These are phyloP conservation scores for Cinara cedri DNA, from an alignment of 2,888 invertebrate genomes.

Conservation along the genomic window DNA sequence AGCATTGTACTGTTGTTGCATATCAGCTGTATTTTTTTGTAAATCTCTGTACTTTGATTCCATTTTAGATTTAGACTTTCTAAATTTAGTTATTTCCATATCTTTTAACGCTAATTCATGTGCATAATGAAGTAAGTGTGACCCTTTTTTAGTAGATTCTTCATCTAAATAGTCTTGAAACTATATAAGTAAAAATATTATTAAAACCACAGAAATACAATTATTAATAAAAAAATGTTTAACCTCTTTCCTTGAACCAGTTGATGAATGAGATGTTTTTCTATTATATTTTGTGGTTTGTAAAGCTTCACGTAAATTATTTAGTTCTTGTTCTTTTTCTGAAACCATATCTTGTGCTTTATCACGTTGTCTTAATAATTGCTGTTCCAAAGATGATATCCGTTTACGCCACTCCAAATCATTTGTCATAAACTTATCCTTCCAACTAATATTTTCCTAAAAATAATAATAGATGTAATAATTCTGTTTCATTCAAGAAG, in stretches of 20 bases:
- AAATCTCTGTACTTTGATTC: constrained; percentile 63
- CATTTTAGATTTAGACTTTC: constrained; percentile 73
- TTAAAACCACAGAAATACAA: background rate
- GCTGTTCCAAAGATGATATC: constrained; percentile 72
- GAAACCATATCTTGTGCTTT: constrained; percentile 77
- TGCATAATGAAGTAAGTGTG: constrained; percentile 80
- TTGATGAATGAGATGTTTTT: constrained; percentile 48
- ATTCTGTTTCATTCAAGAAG: background rate
- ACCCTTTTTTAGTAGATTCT: constrained; percentile 65
- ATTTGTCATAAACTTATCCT: constrained; percentile 63
- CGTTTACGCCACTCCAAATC: constrained; percentile 64
- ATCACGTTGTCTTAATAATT: constrained; percentile 78
- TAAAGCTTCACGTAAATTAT: constrained; percentile 66
- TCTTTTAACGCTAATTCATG: constrained; percentile 82
- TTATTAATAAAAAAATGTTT: constrained; percentile 12
- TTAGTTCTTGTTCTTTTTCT: constrained; percentile 79
- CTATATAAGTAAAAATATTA: constrained; percentile 11
- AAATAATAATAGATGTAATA: background rate
- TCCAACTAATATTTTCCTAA: constrained; percentile 58
- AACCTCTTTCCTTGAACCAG: constrained; percentile 50
- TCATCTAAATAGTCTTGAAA: constrained; percentile 54
- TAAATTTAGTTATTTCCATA: constrained; percentile 75
- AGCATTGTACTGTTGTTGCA: constrained; percentile 62
- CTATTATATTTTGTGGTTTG: constrained; percentile 44
- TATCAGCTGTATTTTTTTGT: constrained; percentile 62